These are phyloP conservation scores for Metaphire vulgaris DNA, from an alignment of 1,140 invertebrate species.

Conservation along the genomic window DNA sequence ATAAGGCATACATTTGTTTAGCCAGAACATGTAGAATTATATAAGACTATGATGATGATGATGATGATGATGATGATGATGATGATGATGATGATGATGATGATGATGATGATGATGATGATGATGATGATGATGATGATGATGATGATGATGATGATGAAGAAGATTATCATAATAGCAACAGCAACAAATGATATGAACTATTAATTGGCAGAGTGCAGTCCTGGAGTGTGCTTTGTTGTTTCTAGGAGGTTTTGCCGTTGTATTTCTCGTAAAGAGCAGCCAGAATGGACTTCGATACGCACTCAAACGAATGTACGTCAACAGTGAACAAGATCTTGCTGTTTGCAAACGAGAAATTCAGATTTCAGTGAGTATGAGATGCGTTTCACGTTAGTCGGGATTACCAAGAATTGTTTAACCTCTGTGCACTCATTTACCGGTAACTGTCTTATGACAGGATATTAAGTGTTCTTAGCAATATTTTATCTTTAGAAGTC, in stretches of 20 bases:
- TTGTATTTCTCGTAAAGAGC: slow-evolving; percentile 76
- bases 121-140: neutral
- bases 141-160: slow-evolving; percentile 6
- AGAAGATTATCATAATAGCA: neutral
- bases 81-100: slow-evolving; percentile 7
- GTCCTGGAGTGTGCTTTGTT: too few relatives aligned
- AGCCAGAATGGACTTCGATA: slow-evolving; percentile 63
- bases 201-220: too few relatives aligned
- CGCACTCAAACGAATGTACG: slow-evolving; percentile 84
- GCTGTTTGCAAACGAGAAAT: slow-evolving; percentile 82
- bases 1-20: too few relatives aligned
- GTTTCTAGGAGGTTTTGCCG: slow-evolving; percentile 78
- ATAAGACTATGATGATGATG: too few relatives aligned
- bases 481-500: too few relatives aligned
- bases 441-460: too few relatives aligned
- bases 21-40: too few relatives aligned
- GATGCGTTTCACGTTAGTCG: too few relatives aligned
- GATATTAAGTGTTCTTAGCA: too few relatives aligned
- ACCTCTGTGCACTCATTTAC: too few relatives aligned
- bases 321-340: slow-evolving; percentile 83
- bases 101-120: neutral
- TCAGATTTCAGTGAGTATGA: slow-evolving; percentile 73
- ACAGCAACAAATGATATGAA: too few relatives aligned
- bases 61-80: slow-evolving; percentile 26
- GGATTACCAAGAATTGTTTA: too few relatives aligned